Base-by-base conservation (phyloP, 2,113 vertebrate genomes). In the Anolis carolinensis region DNA sequence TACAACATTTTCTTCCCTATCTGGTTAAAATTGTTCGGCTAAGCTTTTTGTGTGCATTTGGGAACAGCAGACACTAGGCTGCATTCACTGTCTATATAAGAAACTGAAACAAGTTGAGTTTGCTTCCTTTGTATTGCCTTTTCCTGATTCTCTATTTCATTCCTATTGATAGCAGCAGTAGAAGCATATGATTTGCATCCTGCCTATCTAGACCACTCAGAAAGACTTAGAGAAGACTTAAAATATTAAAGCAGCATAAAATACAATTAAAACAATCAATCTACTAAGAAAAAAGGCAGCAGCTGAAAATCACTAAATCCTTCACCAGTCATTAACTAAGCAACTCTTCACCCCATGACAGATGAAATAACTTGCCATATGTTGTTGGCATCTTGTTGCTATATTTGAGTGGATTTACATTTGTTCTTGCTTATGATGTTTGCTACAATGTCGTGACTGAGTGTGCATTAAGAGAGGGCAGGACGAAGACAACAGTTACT, bases 271-370 rank as follows among this genome's bases (percentile, higher is more conserved):
- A 59, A 62, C 50, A 79, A 59, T 62, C 50, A 32, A 21, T 52
- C 52, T 59, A 59, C 10, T 52, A 16, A 76, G 27, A 50, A 50
- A 16, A 50, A 34, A 59, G 52, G 11, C 30, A 79, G 50, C 52
- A 62, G n/a, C n/a, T n/a, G 32, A 36, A 23, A 79, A 62, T 32
- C n/a, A 34, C 50, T 21, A 62, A 79, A 62, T 62, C 76, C 76
- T 79, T 79, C 76, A 59, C 52, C 52, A 34, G 76, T 62, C 76
- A 59, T 79, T 79, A 79, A 79, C n/a, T 34, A 79, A 62, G 76
- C 50, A 62, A 8, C 52, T n/a, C n/a, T 30, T 30, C n/a, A 76
- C 5, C 52, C 34, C n/a, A 55, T 4, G 59, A 52, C 52, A 79
- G n/a, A 79, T 21, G n/a, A 79, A 59, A 79, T 55, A 79, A n/a